Percentiles rank a stretch among this genome's conserved stretches.
Evolutionary conservation across 2,888 invertebrate genomes (phyloP).

Genomic region (Thecophora atra): DNA sequence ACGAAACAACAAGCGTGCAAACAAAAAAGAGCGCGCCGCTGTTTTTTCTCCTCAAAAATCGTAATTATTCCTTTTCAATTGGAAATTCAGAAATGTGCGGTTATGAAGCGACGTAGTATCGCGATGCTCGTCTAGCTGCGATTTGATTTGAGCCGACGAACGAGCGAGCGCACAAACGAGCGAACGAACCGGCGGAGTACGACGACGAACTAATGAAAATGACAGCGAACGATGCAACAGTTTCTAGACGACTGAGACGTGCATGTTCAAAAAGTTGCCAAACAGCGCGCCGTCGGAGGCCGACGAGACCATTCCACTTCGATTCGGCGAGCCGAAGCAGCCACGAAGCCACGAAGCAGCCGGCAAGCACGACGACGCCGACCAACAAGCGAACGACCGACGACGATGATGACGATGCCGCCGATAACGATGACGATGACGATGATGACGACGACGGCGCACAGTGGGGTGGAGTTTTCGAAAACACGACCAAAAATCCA

Average conservation of each 20-base stretch:
- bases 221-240: slow-evolving; percentile 65
- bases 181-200: slow-evolving; percentile 34
- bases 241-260: slow-evolving; percentile 65
- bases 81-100: neutral
- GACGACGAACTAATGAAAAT: slow-evolving; percentile 35
- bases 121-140: neutral
- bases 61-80: neutral
- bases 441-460: neutral
- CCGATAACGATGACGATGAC: neutral
- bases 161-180: slow-evolving; percentile 30
- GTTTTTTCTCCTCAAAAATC: neutral
- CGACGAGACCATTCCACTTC: slow-evolving; percentile 3
- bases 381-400: slow-evolving; percentile 31
- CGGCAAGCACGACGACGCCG: slow-evolving; percentile 1
- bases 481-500: no score
- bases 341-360: neutral
- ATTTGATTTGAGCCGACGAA: neutral
- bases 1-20: slow-evolving; percentile 5
- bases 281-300: slow-evolving; percentile 43
- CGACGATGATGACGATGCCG: slow-evolving; percentile 6
- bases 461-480: neutral
- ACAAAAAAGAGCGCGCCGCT: neutral
- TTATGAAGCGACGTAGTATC: neutral
- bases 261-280: slow-evolving; percentile 61
- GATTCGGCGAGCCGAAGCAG: slow-evolving; percentile 3